Conservation (phyloP, 2,113 vertebrate genomes). For the Vireo altiloquus region DNA sequence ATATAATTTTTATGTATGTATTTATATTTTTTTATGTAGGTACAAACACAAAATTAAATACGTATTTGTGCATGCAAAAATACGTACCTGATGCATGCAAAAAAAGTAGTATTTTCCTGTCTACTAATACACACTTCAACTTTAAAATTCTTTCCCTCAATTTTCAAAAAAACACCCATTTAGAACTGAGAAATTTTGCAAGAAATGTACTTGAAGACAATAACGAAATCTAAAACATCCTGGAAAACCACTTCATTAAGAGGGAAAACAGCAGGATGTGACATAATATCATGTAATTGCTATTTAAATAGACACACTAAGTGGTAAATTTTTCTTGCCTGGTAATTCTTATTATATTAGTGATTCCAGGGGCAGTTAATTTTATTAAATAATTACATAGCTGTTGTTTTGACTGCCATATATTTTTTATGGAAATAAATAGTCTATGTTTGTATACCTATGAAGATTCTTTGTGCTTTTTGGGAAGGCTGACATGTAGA, state of each 20-base stretch:
- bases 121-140: background rate
- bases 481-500: background rate
- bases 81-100: fast-evolving
- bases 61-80: background rate
- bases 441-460: background rate
- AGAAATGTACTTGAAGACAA: background rate
- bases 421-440: background rate
- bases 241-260: background rate
- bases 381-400: background rate
- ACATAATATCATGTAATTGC: background rate
- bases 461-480: background rate
- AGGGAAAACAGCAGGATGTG: background rate
- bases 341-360: background rate
- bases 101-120: background rate
- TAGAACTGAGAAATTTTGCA: background rate
- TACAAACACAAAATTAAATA: background rate
- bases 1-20: background rate
- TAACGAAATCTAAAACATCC: background rate
- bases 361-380: background rate
- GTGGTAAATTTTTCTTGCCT: background rate
- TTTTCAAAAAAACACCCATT: background rate
- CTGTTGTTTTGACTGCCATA: background rate
- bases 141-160: background rate
- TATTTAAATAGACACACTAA: background rate
- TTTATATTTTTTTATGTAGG: too few species aligned